Conservation (phyloP, 2,113 vertebrate genomes). For the Ornithorhynchus anatinus region DNA sequence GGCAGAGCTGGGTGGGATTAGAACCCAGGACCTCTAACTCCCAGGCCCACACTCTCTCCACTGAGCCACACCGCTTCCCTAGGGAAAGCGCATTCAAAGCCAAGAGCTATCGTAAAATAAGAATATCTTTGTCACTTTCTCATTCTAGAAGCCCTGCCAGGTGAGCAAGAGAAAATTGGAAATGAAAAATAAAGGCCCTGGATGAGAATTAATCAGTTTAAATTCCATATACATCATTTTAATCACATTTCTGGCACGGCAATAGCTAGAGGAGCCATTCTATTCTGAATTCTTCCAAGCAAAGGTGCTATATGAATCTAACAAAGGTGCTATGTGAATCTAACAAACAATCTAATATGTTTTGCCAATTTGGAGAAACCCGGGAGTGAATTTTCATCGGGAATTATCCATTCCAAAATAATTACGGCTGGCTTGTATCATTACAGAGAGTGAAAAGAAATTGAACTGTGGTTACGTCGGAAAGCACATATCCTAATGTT, state of each 20-base stretch:
- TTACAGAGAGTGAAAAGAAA: conserved; percentile 67
- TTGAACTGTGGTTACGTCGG: conserved; percentile 70
- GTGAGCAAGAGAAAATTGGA: conserved; percentile 54
- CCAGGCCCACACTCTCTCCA: too few species aligned
- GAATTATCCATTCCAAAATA: conserved; percentile 66
- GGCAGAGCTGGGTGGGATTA: too few species aligned
- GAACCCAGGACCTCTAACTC: too few species aligned
- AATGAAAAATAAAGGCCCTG: conserved; percentile 41
- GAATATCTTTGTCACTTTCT: too few species aligned
- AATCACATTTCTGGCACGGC: conserved; percentile 60
- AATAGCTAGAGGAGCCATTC: conserved; percentile 62
- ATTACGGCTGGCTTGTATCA: conserved; percentile 61
- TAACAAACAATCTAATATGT: too few species aligned
- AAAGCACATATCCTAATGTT: conserved; percentile 65
- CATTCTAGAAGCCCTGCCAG: conserved; percentile 38
- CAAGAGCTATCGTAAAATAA: too few species aligned
- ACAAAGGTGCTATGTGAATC: too few species aligned
- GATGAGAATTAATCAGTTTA: conserved; percentile 48
- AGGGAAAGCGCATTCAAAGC: too few species aligned
- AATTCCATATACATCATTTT: conserved; percentile 63
- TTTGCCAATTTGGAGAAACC: conserved; percentile 65
- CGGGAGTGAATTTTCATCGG: conserved; percentile 67
- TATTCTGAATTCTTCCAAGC: conserved; percentile 48
- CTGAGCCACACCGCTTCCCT: too few species aligned
- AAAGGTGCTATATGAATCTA: too few species aligned